These are phyloP conservation scores for Lampris incognitus DNA, from an alignment of 2,113 vertebrate species.

Conservation along the genomic window DNA sequence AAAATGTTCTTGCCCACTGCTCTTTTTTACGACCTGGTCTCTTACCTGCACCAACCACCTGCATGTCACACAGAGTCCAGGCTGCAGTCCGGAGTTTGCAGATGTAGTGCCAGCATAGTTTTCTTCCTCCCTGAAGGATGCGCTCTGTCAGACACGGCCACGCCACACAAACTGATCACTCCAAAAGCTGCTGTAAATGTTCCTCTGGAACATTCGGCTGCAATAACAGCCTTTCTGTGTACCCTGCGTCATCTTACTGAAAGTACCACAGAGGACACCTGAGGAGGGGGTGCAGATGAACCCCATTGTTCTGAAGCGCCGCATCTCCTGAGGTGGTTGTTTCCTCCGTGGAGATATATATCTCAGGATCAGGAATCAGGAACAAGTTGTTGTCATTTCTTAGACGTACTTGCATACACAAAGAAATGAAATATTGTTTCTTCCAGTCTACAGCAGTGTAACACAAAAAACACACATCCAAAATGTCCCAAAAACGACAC, in stretches of 20 bases:
- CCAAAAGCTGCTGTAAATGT: constrained; percentile 35
- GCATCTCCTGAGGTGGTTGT: no score
- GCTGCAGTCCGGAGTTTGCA: not conserved
- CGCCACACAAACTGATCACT: constrained; percentile 63
- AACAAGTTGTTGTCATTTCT: no score
- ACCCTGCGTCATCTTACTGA: constrained; percentile 19
- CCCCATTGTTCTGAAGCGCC: no score
- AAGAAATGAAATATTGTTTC: no score
- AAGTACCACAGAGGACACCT: not conserved
- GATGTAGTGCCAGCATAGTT: constrained; percentile 31
- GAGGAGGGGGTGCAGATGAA: no score
- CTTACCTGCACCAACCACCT: not conserved
- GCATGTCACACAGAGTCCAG: constrained; percentile 11
- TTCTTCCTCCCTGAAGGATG: constrained; percentile 40
- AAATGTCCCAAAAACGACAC: no score
- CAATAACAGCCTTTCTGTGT: constrained; percentile 37
- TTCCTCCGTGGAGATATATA: no score
- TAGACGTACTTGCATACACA: no score
- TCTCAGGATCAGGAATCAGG: no score
- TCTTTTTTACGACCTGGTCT: not conserved
- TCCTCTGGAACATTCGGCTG: constrained; percentile 10
- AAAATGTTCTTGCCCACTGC: constrained; percentile 15
- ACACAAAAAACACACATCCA: no score
- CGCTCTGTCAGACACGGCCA: constrained; percentile 32
- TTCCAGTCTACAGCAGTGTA: no score